Evolutionary conservation across 2,797 vertebrate species (phyloP).

Genomic region (Diglossa cyanea): DNA sequence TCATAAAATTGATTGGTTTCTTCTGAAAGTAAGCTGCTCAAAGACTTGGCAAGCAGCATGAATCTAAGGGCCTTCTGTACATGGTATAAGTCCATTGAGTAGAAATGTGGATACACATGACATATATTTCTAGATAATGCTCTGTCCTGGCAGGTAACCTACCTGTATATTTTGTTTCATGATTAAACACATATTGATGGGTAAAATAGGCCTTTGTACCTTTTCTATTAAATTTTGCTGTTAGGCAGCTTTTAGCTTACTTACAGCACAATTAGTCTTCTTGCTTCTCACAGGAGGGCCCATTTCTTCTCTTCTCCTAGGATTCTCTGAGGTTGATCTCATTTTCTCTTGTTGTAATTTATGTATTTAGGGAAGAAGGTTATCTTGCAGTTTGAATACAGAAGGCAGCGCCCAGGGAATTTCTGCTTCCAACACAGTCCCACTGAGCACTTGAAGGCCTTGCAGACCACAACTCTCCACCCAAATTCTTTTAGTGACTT

Average conservation of each 20-base stretch:
- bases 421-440: neutral
- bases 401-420: neutral
- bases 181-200: neutral
- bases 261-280: neutral
- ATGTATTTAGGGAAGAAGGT: neutral
- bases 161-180: neutral
- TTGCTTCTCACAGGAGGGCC: neutral
- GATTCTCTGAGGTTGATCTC: neutral
- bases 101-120: neutral
- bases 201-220: neutral
- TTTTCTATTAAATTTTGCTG: slow-evolving; percentile 17
- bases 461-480: neutral
- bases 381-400: neutral
- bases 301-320: neutral
- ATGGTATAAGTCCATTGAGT: neutral
- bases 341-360: neutral
- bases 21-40: neutral
- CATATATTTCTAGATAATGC: neutral
- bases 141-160: neutral
- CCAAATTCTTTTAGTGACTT: neutral
- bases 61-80: neutral
- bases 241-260: neutral
- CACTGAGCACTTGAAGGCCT: neutral
- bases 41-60: neutral
- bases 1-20: neutral